These are phyloP conservation scores for Stomatorhinus walkeri DNA, from an alignment of 2,797 vertebrate species.

Conservation along the genomic window DNA sequence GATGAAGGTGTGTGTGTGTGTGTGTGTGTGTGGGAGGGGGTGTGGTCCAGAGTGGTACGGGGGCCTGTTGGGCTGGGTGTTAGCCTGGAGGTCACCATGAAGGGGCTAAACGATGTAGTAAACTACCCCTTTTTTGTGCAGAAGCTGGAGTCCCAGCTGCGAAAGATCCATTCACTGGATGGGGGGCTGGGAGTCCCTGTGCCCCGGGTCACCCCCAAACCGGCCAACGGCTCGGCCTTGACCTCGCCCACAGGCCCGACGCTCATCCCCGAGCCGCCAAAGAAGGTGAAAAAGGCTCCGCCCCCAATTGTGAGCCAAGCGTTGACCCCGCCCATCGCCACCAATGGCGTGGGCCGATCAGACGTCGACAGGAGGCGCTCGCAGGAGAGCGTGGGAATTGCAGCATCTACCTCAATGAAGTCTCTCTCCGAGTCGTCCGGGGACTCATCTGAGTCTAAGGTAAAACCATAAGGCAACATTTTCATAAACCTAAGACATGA, in stretches of 20 bases:
- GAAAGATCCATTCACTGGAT: constrained; percentile 63
- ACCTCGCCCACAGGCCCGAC: constrained; percentile 44
- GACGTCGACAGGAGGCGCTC: constrained; percentile 54
- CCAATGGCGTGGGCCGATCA: constrained; percentile 38
- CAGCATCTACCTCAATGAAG: constrained; percentile 69
- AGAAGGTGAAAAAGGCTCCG: constrained; percentile 68
- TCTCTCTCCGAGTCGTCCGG: constrained; percentile 64
- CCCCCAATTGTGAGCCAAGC: constrained; percentile 43
- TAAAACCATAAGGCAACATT: constrained; percentile 27
- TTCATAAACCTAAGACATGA: background rate
- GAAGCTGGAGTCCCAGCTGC: constrained; percentile 65
- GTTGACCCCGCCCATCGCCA: constrained; percentile 41
- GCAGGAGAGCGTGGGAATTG: constrained; percentile 55
- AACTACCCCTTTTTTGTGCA: constrained; percentile 36
- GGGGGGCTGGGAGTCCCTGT: constrained; percentile 73
- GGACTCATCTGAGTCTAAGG: constrained; percentile 65
- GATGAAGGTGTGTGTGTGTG: constrained; percentile 63
- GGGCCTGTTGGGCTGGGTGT: background rate
- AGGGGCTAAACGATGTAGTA: background rate
- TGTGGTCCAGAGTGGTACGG: background rate
- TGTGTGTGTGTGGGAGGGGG: constrained; percentile 35
- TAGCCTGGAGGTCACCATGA: background rate
- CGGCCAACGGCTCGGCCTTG: constrained; percentile 46
- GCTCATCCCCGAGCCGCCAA: constrained; percentile 59
- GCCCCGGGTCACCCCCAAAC: constrained; percentile 59